Evolutionary conservation across 2,888 invertebrate species (phyloP), one percentile per base, ranked within the genome.

Genomic region (Amaurobius ferox): DNA sequence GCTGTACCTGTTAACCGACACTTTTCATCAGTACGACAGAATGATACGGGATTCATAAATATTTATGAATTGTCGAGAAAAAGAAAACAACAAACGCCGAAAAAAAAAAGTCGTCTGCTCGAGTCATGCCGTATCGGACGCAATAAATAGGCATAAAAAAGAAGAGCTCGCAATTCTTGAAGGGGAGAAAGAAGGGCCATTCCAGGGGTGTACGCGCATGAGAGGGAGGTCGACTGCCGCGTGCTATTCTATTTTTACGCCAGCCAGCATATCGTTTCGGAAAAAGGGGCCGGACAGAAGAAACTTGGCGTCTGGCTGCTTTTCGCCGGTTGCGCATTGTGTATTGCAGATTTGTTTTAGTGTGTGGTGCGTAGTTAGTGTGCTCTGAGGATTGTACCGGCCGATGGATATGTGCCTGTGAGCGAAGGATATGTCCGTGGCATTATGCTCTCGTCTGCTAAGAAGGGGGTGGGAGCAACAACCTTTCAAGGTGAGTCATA

Each of bases 401-500:
- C n/a, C n/a, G n/a, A n/a, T n/a, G n/a, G n/a, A n/a, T n/a, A n/a
- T n/a, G n/a, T 66, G 62, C 66, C 64, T 13, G 28, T 61, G 23
- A 13, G 16, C 16, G 5, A 35, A 35, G 48, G 55, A 39, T 32
- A 83, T 83, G 76, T 80, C 74, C 5, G 79, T 66, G 29, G 71
- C 71, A 16, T 7, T 83, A 64, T 71, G 83, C 68, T 76, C 68
- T 83, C 81, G 81, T 64, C 35, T 83, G 77, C 39, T 29, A 29
- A 61, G 74, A 55, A 26, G 30, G 48, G 76, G 83, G 48, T 76
- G 76, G 71, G 83, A 70, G 76, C 83, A 76, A 64, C 83, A 83
- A 83, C 83, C 83, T 76, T n/a, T 70, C 9, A 40, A 66, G 83
- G 83, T 83, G 76, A 83, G 83, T 77, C 83, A 83, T 40, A 30